Evolutionary conservation across 2,113 vertebrate species (phyloP).

Genomic region (Gnathonemus echidnorhynchus): DNA sequence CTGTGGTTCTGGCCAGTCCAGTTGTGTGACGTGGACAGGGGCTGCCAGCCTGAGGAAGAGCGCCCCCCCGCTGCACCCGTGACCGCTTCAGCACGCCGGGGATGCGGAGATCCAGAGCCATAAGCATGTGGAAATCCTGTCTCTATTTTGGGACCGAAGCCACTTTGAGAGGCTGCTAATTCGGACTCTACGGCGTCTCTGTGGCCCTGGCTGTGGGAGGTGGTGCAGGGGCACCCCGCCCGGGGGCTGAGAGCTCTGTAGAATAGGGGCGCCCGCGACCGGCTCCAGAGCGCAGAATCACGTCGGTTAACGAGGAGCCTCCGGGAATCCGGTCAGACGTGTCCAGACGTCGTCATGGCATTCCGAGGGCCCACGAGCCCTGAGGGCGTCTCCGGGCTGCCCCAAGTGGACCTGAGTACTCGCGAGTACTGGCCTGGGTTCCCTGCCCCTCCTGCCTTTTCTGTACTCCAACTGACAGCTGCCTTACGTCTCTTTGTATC

Average conservation of each 20-base stretch:
- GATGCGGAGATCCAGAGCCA: slow-evolving; percentile 30
- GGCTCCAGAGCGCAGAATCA: background rate
- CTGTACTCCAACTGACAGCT: slow-evolving; percentile 57
- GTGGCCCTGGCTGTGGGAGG: background rate
- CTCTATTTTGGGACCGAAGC: slow-evolving; percentile 27
- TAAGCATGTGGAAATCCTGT: slow-evolving; percentile 44
- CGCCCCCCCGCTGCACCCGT: slow-evolving; percentile 27
- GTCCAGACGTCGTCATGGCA: background rate
- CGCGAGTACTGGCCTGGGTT: background rate
- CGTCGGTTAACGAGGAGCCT: background rate
- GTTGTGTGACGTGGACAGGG: slow-evolving; percentile 24
- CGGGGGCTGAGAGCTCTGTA: slow-evolving; percentile 9
- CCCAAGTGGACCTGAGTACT: background rate
- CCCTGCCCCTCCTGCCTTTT: slow-evolving; percentile 29
- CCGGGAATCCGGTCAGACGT: background rate
- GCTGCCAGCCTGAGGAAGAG: slow-evolving; percentile 23
- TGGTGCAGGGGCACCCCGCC: background rate
- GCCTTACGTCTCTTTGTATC: slow-evolving; percentile 59
- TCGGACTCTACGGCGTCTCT: slow-evolving; percentile 23
- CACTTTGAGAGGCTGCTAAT: slow-evolving; percentile 26
- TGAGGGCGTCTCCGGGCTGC: background rate
- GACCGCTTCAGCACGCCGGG: background rate
- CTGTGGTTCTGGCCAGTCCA: background rate
- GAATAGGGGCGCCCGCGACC: background rate
- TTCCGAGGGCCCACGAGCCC: background rate